Percentiles rank a stretch among this genome's conserved stretches.
phyloP scores from a whole-genome alignment of 2,113 vertebrate genomes.

The Promerops cafer region DNA sequence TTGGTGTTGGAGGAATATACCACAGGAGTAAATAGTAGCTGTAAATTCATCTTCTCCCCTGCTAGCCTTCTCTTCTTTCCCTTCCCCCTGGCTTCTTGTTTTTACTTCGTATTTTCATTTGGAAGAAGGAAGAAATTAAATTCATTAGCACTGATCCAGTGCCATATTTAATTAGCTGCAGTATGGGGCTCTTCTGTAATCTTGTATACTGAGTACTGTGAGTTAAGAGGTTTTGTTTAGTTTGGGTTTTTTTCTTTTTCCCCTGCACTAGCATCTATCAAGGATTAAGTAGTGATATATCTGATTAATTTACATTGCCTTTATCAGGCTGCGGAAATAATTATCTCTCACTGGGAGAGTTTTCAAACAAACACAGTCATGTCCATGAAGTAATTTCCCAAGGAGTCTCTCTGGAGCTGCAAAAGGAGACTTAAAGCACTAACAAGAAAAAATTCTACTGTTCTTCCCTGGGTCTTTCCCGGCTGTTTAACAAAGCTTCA shows the following conservation, averaged over 20 bases:
- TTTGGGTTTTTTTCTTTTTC: not conserved
- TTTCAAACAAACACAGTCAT: conserved; percentile 1
- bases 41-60: not conserved
- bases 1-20: not conserved
- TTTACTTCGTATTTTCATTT: not conserved
- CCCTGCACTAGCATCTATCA: not conserved
- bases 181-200: not conserved
- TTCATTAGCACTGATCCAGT: not conserved
- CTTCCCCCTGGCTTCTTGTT: not conserved
- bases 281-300: not conserved
- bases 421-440: not conserved
- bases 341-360: not conserved
- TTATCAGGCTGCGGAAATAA: not conserved
- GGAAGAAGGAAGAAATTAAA: not conserved
- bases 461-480: not conserved
- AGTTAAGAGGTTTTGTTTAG: not conserved
- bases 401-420: not conserved
- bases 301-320: conserved; percentile 14
- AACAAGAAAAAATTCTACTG: not conserved
- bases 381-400: not conserved
- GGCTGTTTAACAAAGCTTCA: not conserved
- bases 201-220: not conserved
- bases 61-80: not conserved
- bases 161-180: not conserved
- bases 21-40: not conserved